Evolutionary conservation across 2,888 invertebrate species (phyloP), one percentile per base, ranked within the genome.

Genomic region (Caradrina kadenii): DNA sequence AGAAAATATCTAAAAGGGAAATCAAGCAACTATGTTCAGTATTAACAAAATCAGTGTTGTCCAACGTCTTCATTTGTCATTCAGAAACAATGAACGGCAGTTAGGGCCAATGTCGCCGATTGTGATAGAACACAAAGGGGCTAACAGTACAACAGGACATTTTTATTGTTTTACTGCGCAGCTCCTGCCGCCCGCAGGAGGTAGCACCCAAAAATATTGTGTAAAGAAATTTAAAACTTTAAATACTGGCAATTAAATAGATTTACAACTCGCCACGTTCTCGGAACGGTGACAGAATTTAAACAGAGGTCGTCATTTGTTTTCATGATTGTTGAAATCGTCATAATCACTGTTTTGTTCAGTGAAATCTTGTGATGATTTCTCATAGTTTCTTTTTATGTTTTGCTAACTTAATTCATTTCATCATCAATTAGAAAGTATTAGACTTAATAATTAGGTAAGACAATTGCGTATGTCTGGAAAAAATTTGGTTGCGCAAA

Each of bases 111-210:
- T 88, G 92, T 90, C 93, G 85, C 86, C 91, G 86, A 90, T 91
- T 91, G 92, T 92, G 83, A 84, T 73, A 21, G 48, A 66, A 71
- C 74, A 92, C 91, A 94, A 93, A 89, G 87, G 85, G 84, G 83
- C 83, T 93, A 93, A 93, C 93, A 91, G 93, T 92, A 92, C 88
- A 91, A 88, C 90, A 91, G 90, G 89, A 88, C 86, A 86, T 76
- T 90, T 94, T 94, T 94, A 95, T 95, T 95, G 93, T 94, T 95
- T 95, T 94, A 95, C 91, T 82, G 86, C 90, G 26, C 72, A 83
- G 94, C 94, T 94, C 90, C 94, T 87, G 94, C 89, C 89, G 92
- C 91, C 93, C 91, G 90, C 93, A 94, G 95, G 94, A 94, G 95
- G 94, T 87, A 92, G 92, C 91, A 90, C 87, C 94, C 93, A 90